These are phyloP conservation scores for Lottia gigantea DNA, from an alignment of 2,888 invertebrate species.

Conservation along the genomic window DNA sequence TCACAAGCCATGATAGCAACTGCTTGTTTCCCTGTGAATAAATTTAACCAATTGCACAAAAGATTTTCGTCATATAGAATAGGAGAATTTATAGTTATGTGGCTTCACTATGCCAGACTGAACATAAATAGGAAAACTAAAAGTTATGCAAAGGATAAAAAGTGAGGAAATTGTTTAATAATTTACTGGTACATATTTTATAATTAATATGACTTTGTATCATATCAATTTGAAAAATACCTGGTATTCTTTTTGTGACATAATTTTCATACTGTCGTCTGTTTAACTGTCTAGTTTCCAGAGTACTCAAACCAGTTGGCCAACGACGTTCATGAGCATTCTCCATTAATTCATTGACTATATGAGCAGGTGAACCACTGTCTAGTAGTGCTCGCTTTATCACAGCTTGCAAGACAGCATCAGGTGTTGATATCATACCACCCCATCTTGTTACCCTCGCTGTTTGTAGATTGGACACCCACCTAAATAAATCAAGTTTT, in stretches of 20 bases:
- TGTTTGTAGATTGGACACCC: slow-evolving; percentile 61
- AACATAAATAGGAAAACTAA: too few species aligned
- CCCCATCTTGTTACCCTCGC: slow-evolving; percentile 93
- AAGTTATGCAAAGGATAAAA: too few species aligned
- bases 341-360: slow-evolving; percentile 94
- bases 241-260: slow-evolving; percentile 92
- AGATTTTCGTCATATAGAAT: too few species aligned
- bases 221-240: slow-evolving; percentile 39
- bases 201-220: too few species aligned
- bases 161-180: too few species aligned
- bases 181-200: too few species aligned
- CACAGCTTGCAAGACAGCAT: slow-evolving; percentile 91
- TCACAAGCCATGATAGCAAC: slow-evolving; percentile 94
- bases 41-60: neutral
- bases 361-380: slow-evolving; percentile 92
- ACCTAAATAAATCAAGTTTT: slow-evolving; percentile 40
- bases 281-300: slow-evolving; percentile 94
- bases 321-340: slow-evolving; percentile 96
- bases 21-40: slow-evolving; percentile 79
- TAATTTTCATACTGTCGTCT: slow-evolving; percentile 93
- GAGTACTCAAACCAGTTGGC: slow-evolving; percentile 89
- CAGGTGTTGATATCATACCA: slow-evolving; percentile 98
- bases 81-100: too few species aligned
- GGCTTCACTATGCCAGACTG: too few species aligned
- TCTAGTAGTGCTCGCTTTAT: slow-evolving; percentile 92